phyloP scores from a whole-genome alignment of 2,888 invertebrate genomes.

The Melinaea marsaeus region DNA sequence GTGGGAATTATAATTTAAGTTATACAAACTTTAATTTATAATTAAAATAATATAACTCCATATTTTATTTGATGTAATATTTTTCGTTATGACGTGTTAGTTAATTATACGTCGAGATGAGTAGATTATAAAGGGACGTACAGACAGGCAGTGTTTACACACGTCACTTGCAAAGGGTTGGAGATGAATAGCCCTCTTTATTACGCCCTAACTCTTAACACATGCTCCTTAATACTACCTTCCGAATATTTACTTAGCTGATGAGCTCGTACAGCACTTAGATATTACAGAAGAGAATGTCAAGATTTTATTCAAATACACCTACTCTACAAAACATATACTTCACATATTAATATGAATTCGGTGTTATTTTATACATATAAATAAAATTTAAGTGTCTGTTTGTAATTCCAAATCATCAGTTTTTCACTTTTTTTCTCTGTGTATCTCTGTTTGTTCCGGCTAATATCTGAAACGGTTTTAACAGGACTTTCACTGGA shows the following conservation, averaged over 20 bases:
- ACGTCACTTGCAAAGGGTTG: slow-evolving; percentile 6
- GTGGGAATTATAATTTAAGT: background rate
- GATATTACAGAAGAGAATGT: background rate
- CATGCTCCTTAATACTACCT: slow-evolving; percentile 4
- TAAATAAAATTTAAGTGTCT: too few species aligned
- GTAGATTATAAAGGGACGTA: background rate
- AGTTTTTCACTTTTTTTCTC: too few species aligned
- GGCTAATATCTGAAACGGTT: too few species aligned
- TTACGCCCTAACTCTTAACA: slow-evolving; percentile 7
- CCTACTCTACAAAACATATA: background rate
- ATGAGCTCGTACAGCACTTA: slow-evolving; percentile 1
- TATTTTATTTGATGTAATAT: background rate
- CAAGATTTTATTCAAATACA: background rate
- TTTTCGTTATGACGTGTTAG: background rate
- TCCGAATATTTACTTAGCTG: slow-evolving; percentile 3
- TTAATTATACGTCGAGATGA: slow-evolving; percentile 10
- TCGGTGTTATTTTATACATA: too few species aligned
- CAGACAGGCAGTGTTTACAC: slow-evolving; percentile 3
- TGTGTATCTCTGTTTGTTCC: too few species aligned
- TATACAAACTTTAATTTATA: too few species aligned
- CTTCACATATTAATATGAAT: too few species aligned
- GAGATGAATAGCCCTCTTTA: slow-evolving; percentile 7
- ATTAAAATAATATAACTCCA: too few species aligned
- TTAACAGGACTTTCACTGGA: too few species aligned
- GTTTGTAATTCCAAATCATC: too few species aligned